A percentile compares a stretch with the other conserved stretches of the same genome.
Conservation (phyloP, 2,888 invertebrate genomes). For the Sinotaia quadrata region DNA sequence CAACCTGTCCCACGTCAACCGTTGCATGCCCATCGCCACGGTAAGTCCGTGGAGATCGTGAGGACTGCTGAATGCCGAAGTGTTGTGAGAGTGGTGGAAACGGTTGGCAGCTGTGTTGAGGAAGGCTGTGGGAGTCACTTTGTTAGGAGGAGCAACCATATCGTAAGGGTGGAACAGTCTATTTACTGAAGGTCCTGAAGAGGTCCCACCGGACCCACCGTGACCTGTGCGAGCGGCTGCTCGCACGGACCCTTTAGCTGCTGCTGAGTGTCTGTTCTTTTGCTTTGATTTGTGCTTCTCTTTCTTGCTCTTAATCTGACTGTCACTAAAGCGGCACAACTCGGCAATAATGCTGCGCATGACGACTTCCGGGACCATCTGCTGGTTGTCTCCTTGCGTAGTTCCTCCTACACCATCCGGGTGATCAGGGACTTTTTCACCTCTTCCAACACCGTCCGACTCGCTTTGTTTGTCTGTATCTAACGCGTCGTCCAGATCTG, state of each 20-base stretch:
- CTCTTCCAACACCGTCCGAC: slow-evolving; percentile 23
- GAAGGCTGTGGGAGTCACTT: slow-evolving; percentile 54
- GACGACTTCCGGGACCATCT: slow-evolving; percentile 59
- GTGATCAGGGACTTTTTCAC: neutral
- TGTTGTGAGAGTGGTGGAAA: slow-evolving; percentile 53
- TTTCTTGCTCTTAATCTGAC: slow-evolving; percentile 50
- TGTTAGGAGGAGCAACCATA: slow-evolving; percentile 63
- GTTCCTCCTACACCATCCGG: slow-evolving; percentile 16
- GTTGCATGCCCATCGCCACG: neutral
- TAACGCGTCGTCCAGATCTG: neutral
- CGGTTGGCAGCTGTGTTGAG: slow-evolving; percentile 45
- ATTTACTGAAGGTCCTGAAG: neutral
- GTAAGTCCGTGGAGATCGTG: slow-evolving; percentile 15
- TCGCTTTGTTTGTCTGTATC: slow-evolving; percentile 24
- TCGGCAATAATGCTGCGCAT: slow-evolving; percentile 63
- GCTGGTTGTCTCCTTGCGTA: too few species aligned
- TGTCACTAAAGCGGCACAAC: slow-evolving; percentile 57
- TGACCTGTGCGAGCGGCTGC: slow-evolving; percentile 12
- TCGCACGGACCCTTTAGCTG: neutral
- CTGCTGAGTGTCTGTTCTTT: slow-evolving; percentile 37
- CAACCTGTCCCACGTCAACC: neutral
- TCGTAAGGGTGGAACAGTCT: slow-evolving; percentile 52
- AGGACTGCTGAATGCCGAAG: slow-evolving; percentile 60
- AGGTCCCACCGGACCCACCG: neutral
- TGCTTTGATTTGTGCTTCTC: slow-evolving; percentile 46